Percentiles rank a stretch among this genome's conserved stretches.
Evolutionary conservation across 2,113 vertebrate species (phyloP).

Genomic region (Podiceps cristatus): DNA sequence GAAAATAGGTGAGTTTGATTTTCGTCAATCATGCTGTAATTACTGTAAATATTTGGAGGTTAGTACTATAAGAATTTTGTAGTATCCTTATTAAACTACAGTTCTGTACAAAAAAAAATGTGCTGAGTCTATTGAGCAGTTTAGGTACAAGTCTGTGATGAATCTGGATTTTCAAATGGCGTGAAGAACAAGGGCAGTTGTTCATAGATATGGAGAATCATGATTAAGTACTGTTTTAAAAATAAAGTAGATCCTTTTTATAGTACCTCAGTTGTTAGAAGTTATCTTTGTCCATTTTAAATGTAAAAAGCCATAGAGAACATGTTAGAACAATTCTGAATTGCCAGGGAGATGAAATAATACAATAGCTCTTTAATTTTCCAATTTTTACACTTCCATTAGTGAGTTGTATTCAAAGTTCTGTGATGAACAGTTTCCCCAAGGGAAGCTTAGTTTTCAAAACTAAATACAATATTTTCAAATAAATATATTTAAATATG

Average conservation of each 20-base stretch:
- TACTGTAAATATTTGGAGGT: background rate
- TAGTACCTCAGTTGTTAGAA: background rate
- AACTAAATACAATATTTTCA: background rate
- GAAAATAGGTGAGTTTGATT: conserved; percentile 89
- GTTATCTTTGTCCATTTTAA: background rate
- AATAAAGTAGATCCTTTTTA: background rate
- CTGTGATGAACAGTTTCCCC: background rate
- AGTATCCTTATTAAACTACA: background rate
- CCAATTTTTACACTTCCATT: background rate
- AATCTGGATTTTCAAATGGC: background rate
- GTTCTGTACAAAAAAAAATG: background rate
- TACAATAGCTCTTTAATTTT: background rate
- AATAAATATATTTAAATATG: background rate
- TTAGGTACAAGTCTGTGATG: background rate
- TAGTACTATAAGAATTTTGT: background rate
- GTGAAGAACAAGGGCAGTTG: background rate
- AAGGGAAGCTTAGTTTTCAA: background rate
- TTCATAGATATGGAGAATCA: background rate
- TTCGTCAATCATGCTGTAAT: background rate
- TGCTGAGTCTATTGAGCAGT: background rate
- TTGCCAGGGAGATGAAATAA: background rate
- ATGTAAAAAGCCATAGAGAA: background rate
- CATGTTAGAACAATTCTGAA: background rate
- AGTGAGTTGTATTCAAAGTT: background rate
- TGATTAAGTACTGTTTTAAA: background rate